A percentile compares a stretch with the other conserved stretches of the same genome.
phyloP scores from a whole-genome alignment of 1,140 invertebrate genomes.

The Alviniconcha marisindica region DNA sequence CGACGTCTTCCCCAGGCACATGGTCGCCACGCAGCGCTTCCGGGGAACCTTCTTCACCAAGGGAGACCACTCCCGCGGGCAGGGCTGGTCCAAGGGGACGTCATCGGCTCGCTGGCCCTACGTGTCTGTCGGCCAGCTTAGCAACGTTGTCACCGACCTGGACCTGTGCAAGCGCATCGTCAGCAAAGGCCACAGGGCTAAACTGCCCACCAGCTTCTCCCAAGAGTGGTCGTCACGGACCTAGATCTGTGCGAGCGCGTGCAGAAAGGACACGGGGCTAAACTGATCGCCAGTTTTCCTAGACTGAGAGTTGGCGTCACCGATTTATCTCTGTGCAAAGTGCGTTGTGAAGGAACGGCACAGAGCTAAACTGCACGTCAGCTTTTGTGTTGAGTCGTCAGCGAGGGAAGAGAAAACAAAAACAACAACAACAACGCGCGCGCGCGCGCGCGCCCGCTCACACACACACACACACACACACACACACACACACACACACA shows the following conservation, averaged over 20 bases:
- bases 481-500: conserved; percentile 23
- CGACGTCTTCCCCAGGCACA: background rate
- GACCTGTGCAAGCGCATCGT: conserved; percentile 21
- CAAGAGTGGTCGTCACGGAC: no score
- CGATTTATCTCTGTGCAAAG: no score
- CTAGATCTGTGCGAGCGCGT: no score
- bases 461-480: conserved; percentile 11
- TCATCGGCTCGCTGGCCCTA: background rate
- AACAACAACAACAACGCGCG: background rate
- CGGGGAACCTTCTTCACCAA: background rate
- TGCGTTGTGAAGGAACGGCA: no score
- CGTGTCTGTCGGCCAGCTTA: background rate
- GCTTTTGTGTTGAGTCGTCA: background rate
- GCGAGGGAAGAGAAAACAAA: background rate
- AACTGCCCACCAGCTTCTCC: conserved; percentile 6
- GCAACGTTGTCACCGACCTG: conserved; percentile 4
- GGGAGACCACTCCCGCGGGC: background rate
- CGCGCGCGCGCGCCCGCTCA: background rate
- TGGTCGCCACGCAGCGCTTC: conserved; percentile 5
- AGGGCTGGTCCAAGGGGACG: background rate
- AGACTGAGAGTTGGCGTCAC: no score
- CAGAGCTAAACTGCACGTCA: background rate
- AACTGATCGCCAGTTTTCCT: no score
- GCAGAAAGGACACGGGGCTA: no score
- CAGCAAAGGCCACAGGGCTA: conserved; percentile 8